Evolutionary conservation across 2,888 invertebrate species (phyloP).

Genomic region (Dryocosmus kuriphilus): DNA sequence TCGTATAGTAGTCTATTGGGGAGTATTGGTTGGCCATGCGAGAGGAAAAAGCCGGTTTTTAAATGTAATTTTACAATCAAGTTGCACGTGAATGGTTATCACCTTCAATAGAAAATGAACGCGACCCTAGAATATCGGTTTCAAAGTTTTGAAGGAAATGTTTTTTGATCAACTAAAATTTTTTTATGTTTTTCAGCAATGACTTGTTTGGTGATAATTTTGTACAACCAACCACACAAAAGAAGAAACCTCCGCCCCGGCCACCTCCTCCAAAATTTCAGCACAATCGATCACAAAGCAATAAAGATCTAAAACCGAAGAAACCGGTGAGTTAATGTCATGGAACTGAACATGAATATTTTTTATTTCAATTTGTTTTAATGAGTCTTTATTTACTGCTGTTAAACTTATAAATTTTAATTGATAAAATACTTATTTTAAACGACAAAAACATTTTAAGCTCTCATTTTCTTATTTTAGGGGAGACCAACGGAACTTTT

Average conservation of each 20-base stretch:
- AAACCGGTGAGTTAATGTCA: slow-evolving; percentile 65
- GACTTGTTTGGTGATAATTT: slow-evolving; percentile 75
- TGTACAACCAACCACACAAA: slow-evolving; percentile 79
- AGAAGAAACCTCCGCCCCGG: slow-evolving; percentile 86
- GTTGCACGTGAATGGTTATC: neutral
- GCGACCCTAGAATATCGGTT: neutral
- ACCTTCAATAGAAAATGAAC: neutral
- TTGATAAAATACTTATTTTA: neutral
- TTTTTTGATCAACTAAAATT: no score
- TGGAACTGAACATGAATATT: neutral
- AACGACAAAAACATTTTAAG: neutral
- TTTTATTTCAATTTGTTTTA: slow-evolving; percentile 36
- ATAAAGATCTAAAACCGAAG: slow-evolving; percentile 68
- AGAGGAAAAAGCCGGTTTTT: neutral
- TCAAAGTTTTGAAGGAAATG: neutral
- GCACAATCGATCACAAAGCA: slow-evolving; percentile 60
- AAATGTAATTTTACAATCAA: neutral
- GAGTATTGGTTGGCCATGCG: neutral
- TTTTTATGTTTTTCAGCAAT: slow-evolving; percentile 59
- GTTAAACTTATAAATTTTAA: neutral
- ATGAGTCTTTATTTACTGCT: neutral
- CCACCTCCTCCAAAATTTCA: slow-evolving; percentile 84
- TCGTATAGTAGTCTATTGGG: neutral
- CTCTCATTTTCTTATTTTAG: slow-evolving; percentile 52
- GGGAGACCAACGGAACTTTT: slow-evolving; percentile 72